These are phyloP conservation scores for Tinea pellionella DNA, from an alignment of 2,888 invertebrate genomes.

Conservation along the genomic window DNA sequence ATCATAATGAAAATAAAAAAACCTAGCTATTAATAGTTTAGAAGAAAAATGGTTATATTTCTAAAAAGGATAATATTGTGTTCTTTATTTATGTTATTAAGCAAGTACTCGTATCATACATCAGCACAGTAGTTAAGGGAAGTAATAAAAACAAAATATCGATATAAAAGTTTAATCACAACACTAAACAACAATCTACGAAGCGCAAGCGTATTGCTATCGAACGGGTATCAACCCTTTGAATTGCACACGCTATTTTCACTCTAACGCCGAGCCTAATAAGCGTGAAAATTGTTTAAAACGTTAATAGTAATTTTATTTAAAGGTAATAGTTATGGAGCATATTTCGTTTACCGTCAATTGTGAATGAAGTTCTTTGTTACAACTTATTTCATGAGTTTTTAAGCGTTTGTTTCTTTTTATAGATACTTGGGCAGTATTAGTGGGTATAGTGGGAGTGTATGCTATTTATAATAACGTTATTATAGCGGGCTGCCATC, in stretches of 20 bases:
- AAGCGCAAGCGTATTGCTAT: slow-evolving; percentile 4
- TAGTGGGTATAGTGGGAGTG: no score
- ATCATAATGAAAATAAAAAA: no score
- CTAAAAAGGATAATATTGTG: no score
- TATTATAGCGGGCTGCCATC: no score
- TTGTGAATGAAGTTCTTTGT: background rate
- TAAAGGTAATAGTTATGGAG: background rate
- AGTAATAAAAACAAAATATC: background rate
- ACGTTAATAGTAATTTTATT: background rate
- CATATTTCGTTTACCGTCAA: slow-evolving; percentile 1
- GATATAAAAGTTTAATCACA: background rate
- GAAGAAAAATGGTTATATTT: no score
- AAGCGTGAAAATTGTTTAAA: background rate
- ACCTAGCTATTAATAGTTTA: no score
- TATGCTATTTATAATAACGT: no score
- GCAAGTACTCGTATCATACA: no score
- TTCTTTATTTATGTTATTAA: no score
- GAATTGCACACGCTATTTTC: background rate
- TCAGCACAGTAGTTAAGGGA: no score
- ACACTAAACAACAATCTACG: background rate
- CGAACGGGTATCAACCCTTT: background rate
- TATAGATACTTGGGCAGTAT: no score
- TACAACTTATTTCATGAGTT: background rate
- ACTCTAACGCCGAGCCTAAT: background rate
- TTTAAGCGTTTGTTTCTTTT: background rate